Conservation (phyloP, 2,888 invertebrate species). For the Spodoptera littoralis region DNA sequence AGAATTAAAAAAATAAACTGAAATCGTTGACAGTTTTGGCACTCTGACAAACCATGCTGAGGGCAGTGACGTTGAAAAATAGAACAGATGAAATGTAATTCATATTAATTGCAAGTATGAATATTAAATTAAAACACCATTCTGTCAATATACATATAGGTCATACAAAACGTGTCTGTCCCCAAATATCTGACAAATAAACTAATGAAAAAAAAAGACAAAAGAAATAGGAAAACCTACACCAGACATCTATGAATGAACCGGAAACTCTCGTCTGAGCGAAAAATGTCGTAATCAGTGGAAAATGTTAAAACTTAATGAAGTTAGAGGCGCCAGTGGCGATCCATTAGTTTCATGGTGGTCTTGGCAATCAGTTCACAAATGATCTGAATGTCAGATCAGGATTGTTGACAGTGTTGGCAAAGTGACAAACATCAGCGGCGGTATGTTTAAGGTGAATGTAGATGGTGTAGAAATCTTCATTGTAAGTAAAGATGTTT, state of each 20-base stretch:
- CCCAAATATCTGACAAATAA: too few relatives aligned
- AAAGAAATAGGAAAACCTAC: too few relatives aligned
- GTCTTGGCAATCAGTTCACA: conserved; percentile 84
- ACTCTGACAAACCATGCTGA: conserved; percentile 35
- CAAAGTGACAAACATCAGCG: conserved; percentile 75
- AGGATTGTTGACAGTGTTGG: conserved; percentile 72
- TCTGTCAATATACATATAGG: too few relatives aligned
- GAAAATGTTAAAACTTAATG: conserved; percentile 29
- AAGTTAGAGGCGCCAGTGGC: conserved; percentile 75
- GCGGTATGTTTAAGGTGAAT: conserved; percentile 39
- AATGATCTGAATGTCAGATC: conserved; percentile 85
- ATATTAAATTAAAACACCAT: neutral
- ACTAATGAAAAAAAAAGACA: too few relatives aligned
- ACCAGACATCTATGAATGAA: neutral
- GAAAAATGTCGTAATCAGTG: conserved; percentile 1
- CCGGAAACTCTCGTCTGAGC: neutral
- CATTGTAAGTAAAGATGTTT: neutral
- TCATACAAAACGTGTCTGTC: too few relatives aligned
- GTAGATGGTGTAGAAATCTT: conserved; percentile 21
- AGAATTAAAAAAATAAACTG: conserved; percentile 20
- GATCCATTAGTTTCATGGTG: conserved; percentile 83
- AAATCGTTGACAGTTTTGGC: conserved; percentile 39
- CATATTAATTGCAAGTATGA: too few relatives aligned
- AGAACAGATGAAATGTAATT: neutral
- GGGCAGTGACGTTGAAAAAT: neutral